These are phyloP conservation scores for Melanotaenia trifasciata DNA, from an alignment of 2,797 vertebrate genomes.

Conservation along the genomic window DNA sequence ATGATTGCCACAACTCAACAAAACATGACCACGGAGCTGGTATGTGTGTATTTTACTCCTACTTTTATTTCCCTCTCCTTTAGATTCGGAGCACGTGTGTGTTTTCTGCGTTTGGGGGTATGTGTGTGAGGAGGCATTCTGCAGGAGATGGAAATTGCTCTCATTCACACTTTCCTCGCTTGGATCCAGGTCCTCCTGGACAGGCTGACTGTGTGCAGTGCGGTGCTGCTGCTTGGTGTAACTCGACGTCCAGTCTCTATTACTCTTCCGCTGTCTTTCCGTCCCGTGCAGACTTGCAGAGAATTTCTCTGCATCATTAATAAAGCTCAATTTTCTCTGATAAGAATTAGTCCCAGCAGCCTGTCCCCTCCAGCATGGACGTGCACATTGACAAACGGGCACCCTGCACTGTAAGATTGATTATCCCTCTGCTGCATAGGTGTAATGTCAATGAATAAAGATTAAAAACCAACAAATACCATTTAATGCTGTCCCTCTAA, in stretches of 20 bases:
- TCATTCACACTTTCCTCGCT: constrained; percentile 69
- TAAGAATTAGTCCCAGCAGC: constrained; percentile 24
- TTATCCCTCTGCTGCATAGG: constrained; percentile 56
- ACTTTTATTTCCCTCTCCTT: constrained; percentile 1
- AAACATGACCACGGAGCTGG: constrained; percentile 86
- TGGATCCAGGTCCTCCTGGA: constrained; percentile 26
- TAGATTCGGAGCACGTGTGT: constrained; percentile 18
- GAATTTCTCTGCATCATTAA: constrained; percentile 32
- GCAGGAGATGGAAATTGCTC: constrained; percentile 33
- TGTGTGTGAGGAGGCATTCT: not conserved
- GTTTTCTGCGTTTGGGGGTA: not conserved
- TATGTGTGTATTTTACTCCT: constrained; percentile 59
- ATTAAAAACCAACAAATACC: constrained; percentile 20
- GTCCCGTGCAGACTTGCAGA: constrained; percentile 63
- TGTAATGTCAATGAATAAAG: constrained; percentile 53
- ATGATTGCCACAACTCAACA: constrained; percentile 90
- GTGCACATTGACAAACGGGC: constrained; percentile 43
- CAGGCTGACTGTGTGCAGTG: constrained; percentile 59
- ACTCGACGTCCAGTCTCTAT: constrained; percentile 41
- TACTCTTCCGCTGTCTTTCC: constrained; percentile 26
- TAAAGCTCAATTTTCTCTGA: not conserved
- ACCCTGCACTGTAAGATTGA: constrained; percentile 60
- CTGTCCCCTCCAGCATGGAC: constrained; percentile 32
- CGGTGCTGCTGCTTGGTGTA: constrained; percentile 55
- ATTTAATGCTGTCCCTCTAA: constrained; percentile 8